These are phyloP conservation scores for Eilema depressum DNA, from an alignment of 2,888 invertebrate species.

Conservation along the genomic window DNA sequence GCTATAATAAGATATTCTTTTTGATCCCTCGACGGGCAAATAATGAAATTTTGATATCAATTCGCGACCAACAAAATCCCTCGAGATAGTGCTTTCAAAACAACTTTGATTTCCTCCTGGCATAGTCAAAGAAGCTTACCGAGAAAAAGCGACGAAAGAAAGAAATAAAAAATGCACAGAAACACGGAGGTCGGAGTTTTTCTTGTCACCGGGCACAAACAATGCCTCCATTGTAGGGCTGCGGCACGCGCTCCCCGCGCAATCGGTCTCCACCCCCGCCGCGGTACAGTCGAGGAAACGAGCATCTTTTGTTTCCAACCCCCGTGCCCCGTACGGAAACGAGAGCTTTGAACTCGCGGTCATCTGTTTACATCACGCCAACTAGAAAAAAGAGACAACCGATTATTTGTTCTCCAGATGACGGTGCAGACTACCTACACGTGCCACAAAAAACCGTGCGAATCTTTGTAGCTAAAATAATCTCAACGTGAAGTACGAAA, in stretches of 20 bases:
- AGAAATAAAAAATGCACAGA: slow-evolving; percentile 85
- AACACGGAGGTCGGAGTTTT: slow-evolving; percentile 87
- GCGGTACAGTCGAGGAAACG: slow-evolving; percentile 79
- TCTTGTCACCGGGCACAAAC: slow-evolving; percentile 87
- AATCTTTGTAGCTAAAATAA: not conserved
- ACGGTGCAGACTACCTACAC: not conserved
- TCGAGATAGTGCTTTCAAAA: slow-evolving; percentile 68
- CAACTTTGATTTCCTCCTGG: slow-evolving; percentile 78
- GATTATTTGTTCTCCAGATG: slow-evolving; percentile 61
- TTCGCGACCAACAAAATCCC: slow-evolving; percentile 49
- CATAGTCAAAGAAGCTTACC: slow-evolving; percentile 80
- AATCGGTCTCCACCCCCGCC: slow-evolving; percentile 56
- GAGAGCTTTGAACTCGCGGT: slow-evolving; percentile 83
- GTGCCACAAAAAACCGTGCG: not conserved
- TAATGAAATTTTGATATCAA: slow-evolving; percentile 50
- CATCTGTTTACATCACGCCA: slow-evolving; percentile 83
- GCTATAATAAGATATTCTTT: slow-evolving; percentile 36
- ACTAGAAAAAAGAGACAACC: slow-evolving; percentile 72
- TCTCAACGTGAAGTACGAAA: not conserved
- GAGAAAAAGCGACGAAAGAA: slow-evolving; percentile 72
- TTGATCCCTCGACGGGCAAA: slow-evolving; percentile 33
- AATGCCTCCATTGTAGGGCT: slow-evolving; percentile 81
- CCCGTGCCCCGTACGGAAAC: slow-evolving; percentile 71
- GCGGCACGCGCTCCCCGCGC: slow-evolving; percentile 55
- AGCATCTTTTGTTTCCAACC: slow-evolving; percentile 85